Base-by-base conservation (phyloP, 2,113 vertebrate species). In the Origma solitaria region DNA sequence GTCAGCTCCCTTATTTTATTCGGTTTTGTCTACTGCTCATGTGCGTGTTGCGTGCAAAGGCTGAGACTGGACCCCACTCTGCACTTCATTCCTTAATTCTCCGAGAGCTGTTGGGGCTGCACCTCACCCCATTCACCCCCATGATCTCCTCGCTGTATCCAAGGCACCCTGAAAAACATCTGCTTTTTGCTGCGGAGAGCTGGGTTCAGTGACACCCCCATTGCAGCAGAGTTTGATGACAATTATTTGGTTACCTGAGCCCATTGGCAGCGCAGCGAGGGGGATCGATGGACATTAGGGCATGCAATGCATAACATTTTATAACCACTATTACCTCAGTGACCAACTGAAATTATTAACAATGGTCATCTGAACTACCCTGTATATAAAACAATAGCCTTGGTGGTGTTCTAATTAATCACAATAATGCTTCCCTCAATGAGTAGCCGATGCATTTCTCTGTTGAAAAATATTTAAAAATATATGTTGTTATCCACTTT, bases 31-130 rank as follows among this genome's bases (percentile, higher is more conserved):
- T 14, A 1, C 20, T 53, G 45, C 49, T 79, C 13, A 1, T 30
- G 20, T 15, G 20, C 77, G 28, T 0, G 10, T 4, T 62, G n/a
- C 30, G 24, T 28, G 28, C 0, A 0, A 37, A 56, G 47, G 44
- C 62, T 73, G 44, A 70, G 60, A 7, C 21, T 23, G 24, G 42
- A n/a, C 2, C n/a, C 42, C 2, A 0, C 28, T 49, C 72, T 20
- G 18, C 49, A 27, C 31, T 20, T 33, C 40, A 15, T 56, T 21
- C 44, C 53, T 56, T 20, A 27, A 30, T 33, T 37, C 10, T 57
- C n/a, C 33, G 56, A 21, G 42, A 15, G 38, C 25, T 89, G 44
- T 15, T 25, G 24, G 38, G 65, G 47, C 50, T 91, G 66, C 33
- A 17, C 19, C 62, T 78, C 37, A 37, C 25, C 27, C 68, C 27